Base-by-base conservation (phyloP, 2,797 vertebrate species). In the Trematomus bernacchii region DNA sequence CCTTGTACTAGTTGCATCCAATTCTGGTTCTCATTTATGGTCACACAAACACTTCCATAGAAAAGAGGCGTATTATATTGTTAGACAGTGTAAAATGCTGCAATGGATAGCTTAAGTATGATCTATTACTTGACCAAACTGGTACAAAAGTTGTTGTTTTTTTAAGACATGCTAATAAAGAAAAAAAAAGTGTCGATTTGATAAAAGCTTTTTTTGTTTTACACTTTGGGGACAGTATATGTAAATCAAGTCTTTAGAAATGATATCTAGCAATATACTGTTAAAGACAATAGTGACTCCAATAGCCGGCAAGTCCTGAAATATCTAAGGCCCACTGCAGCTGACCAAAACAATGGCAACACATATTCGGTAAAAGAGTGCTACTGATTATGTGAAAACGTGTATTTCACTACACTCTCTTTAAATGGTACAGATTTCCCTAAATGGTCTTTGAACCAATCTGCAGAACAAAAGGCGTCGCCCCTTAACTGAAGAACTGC, bases 401-500 rank as follows among this genome's bases (percentile, higher is more conserved):
- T 10, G 10, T 11, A 30, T 33, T 23, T 19, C 1, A 9, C 0
- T 1, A 3, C 9, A 44, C 5, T 12, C 2, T 57, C 0, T 44
- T 42, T 62, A 14, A 23, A 37, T n/a, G 13, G 23, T 27, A 57
- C 14, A 1, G 0, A 3, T 15, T 30, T 33, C 13, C 3, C 30
- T 67, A 54, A 43, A 9, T 9, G 6, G 52, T 48, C 7, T 42
- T 18, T 77, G 52, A 67, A 66, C 18, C 52, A 5, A 9, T 60
- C 46, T 63, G 55, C 47, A 61, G 66, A 81, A 87, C 73, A 90
- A 91, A 92, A 94, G 94, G 94, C 92, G 83, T 93, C 89, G 93
- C 93, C 93, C 90, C 73, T 87, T 68, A 55, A 71, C 51, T 88
- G 72, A 76, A 93, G 92, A 96, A 95, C 53, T 95, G 95, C 95